Evolutionary conservation across 92 coral and sea anemone species (phyloP), one percentile per base, ranked within the genome.

Genomic region (Palythoa grandiflora): DNA sequence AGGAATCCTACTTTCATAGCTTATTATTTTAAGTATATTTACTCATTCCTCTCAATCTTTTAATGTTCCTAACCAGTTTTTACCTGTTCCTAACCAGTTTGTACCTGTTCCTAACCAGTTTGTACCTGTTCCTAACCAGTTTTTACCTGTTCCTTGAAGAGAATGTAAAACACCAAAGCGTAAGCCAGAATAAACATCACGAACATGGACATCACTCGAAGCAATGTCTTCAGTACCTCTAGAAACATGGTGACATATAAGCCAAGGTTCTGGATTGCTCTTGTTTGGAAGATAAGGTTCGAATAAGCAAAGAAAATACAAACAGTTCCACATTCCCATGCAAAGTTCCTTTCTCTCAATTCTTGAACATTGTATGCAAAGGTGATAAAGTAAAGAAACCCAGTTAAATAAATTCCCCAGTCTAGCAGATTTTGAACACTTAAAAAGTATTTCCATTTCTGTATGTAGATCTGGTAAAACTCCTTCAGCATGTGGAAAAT

Each of bases 221-320:
- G 38, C 66, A 96, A 79, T 1, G 98, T 96, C 79, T 85, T 90
- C 78, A 93, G 79, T 54, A 96, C 95, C 84, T 94, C 98, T 6
- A 94, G 85, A 65, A 96, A 96, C 98, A 96, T 96, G 2, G 98
- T 94, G 66, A 96, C 96, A 77, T 96, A 96, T 79, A 96, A 83
- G 9, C 98, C 98, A 10, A 94, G 71, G 79, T 89, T 77, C n/a
- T 92, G 90, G 57, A 94, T 40, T 54, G 92, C 92, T 72, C 93
- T 91, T 17, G 90, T 78, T 73, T 92, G 83, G 71, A 96, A 85
- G 53, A 96, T 94, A 76, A 96, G 75, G 77, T 94, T 89, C 78
- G 93, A 85, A 81, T 94, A 96, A 35, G 96, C 94, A 77, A 96
- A 38, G 86, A 94, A 96, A 12, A 96, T 84, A n/a, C 94, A 92